phyloP scores from a whole-genome alignment of 2,888 invertebrate species.

The Hydraecia micacea region DNA sequence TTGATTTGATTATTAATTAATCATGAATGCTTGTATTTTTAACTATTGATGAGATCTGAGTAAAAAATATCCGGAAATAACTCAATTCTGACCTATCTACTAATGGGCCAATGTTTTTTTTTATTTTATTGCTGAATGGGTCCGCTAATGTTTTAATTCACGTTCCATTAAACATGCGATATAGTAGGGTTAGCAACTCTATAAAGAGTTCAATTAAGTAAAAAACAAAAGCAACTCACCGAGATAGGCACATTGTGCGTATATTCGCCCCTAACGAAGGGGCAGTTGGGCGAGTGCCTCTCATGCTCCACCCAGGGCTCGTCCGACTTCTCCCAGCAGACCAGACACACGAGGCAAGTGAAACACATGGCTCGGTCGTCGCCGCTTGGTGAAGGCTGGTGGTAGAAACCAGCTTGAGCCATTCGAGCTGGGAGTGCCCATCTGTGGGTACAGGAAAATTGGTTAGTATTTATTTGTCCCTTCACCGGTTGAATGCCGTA shows the following conservation, averaged over 20 bases:
- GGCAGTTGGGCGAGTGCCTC: constrained; percentile 97
- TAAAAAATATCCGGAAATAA: too few species aligned
- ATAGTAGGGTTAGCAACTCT: too few species aligned
- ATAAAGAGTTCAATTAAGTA: too few species aligned
- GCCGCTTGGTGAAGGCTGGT: constrained; percentile 96
- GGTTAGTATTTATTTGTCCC: not conserved
- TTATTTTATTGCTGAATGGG: too few species aligned
- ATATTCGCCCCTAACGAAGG: constrained; percentile 98
- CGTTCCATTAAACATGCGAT: too few species aligned
- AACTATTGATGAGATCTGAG: too few species aligned
- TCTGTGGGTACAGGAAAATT: constrained; percentile 81
- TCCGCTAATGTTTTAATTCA: too few species aligned
- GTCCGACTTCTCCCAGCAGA: constrained; percentile 99
- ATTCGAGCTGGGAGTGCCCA: constrained; percentile 99
- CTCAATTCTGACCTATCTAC: too few species aligned
- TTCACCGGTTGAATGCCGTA: too few species aligned
- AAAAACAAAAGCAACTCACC: constrained; percentile 76
- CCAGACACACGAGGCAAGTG: constrained; percentile 97
- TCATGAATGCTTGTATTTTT: too few species aligned
- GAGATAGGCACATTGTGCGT: constrained; percentile 98
- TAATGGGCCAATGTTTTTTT: too few species aligned
- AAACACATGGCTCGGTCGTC: constrained; percentile 99
- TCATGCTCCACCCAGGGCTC: constrained; percentile 99
- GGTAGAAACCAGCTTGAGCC: constrained; percentile 99
- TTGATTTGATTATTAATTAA: too few species aligned